These are phyloP conservation scores for Eilema caniola DNA, from an alignment of 2,888 invertebrate species.

Conservation along the genomic window DNA sequence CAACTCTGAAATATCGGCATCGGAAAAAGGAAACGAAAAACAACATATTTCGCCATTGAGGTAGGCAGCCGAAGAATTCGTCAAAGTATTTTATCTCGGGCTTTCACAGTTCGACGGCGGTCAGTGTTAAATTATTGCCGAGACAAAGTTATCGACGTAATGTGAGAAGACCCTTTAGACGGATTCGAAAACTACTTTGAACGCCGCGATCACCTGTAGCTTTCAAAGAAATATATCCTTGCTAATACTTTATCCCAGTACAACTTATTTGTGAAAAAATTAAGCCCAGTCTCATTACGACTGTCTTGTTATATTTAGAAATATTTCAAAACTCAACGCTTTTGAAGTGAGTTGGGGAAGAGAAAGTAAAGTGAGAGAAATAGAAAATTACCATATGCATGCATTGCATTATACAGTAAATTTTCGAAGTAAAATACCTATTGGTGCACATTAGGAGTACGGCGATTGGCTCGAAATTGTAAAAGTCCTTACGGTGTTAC, in stretches of 20 bases:
- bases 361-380: neutral
- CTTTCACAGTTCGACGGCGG: slow-evolving; percentile 83
- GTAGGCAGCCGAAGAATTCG: slow-evolving; percentile 78
- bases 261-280: slow-evolving; percentile 10
- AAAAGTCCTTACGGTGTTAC: neutral
- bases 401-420: neutral
- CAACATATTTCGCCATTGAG: slow-evolving; percentile 79
- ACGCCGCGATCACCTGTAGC: slow-evolving; percentile 23
- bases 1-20: slow-evolving; percentile 68
- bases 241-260: slow-evolving; percentile 46
- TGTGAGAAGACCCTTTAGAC: slow-evolving; percentile 66
- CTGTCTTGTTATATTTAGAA: neutral
- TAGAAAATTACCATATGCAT: too few species aligned
- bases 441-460: neutral
- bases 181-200: slow-evolving; percentile 45
- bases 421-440: neutral
- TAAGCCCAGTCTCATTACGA: neutral
- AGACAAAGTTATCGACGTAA: slow-evolving; percentile 74
- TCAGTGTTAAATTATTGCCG: slow-evolving; percentile 77
- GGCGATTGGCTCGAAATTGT: neutral
- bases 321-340: neutral
- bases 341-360: neutral
- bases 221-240: slow-evolving; percentile 27
- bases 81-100: slow-evolving; percentile 81
- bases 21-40: slow-evolving; percentile 78